Conservation (phyloP, 2,888 invertebrate species). For the Dendrolimus pini region DNA sequence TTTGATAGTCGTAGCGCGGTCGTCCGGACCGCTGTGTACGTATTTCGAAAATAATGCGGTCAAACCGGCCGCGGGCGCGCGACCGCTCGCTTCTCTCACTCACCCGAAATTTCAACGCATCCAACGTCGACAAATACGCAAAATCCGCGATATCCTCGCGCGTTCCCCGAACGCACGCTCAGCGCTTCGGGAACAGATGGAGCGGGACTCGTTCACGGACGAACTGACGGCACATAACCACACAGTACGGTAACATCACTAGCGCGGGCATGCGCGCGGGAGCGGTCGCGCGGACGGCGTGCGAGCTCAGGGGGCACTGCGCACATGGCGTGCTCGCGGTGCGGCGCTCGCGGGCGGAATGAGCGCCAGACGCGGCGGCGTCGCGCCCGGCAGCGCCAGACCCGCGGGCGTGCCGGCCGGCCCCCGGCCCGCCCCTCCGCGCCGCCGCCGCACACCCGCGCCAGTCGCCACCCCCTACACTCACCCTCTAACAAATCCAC, state of each 20-base stretch:
- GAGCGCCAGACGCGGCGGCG: conserved; percentile 57
- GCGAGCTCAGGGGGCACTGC: conserved; percentile 24
- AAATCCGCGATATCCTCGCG: conserved; percentile 53
- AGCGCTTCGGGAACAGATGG: conserved; percentile 64
- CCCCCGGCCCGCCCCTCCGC: conserved; percentile 26
- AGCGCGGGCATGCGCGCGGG: conserved; percentile 53
- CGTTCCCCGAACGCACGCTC: conserved; percentile 35
- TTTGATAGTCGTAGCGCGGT: conserved; percentile 68
- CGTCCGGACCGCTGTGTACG: conserved; percentile 71
- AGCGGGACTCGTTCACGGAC: conserved; percentile 62
- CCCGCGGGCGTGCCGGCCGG: conserved; percentile 24
- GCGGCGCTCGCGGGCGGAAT: conserved; percentile 51
- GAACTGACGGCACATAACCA: conserved; percentile 58
- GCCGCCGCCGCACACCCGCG: conserved; percentile 18
- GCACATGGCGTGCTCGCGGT: conserved; percentile 51
- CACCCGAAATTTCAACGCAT: conserved; percentile 75
- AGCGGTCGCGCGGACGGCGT: conserved; percentile 42
- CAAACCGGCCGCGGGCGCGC: conserved; percentile 70
- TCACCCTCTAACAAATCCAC: conserved; percentile 13
- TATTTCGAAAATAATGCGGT: conserved; percentile 76
- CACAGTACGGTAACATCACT: conserved; percentile 65
- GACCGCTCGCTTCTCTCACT: conserved; percentile 65
- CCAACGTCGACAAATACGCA: conserved; percentile 65
- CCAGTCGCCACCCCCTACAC: conserved; percentile 20
- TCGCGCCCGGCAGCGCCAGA: conserved; percentile 28